Conservation (phyloP, 2,113 vertebrate species). For the Neolamprologus sp. region DNA sequence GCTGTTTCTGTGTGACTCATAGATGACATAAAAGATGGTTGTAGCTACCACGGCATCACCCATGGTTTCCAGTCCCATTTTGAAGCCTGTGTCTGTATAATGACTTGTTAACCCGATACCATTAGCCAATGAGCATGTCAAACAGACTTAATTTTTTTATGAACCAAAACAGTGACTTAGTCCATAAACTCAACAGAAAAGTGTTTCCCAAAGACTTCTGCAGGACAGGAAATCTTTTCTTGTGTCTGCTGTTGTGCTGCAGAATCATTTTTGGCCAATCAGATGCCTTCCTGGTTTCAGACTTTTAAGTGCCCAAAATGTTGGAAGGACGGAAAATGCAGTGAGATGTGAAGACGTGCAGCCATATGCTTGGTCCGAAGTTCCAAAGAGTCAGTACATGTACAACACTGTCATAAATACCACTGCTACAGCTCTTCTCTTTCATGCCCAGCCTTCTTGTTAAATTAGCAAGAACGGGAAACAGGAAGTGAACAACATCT, state of each 20-base stretch:
- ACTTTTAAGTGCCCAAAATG: not conserved
- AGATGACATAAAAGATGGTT: not conserved
- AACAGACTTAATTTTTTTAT: not conserved
- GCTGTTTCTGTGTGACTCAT: not conserved
- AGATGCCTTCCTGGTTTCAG: not conserved
- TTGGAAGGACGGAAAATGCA: not conserved
- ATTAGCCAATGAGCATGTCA: not conserved
- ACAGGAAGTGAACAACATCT: not conserved
- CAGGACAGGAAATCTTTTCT: not conserved
- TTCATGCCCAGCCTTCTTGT: not conserved
- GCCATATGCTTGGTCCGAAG: not conserved
- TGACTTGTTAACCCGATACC: not conserved
- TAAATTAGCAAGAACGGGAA: not conserved
- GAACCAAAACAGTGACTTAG: not conserved
- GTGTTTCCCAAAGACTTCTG: not conserved
- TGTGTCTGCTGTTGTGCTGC: not conserved
- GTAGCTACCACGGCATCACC: not conserved
- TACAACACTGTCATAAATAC: not conserved
- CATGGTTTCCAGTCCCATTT: not conserved
- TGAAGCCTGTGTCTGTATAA: not conserved
- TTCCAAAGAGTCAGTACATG: not conserved
- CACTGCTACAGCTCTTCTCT: not conserved
- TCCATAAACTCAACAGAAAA: not conserved
- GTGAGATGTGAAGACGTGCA: not conserved
- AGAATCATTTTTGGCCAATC: not conserved